Evolutionary conservation across 2,888 invertebrate genomes (phyloP), one percentile per base, ranked within the genome.

Genomic region (Crioceris asparagi): DNA sequence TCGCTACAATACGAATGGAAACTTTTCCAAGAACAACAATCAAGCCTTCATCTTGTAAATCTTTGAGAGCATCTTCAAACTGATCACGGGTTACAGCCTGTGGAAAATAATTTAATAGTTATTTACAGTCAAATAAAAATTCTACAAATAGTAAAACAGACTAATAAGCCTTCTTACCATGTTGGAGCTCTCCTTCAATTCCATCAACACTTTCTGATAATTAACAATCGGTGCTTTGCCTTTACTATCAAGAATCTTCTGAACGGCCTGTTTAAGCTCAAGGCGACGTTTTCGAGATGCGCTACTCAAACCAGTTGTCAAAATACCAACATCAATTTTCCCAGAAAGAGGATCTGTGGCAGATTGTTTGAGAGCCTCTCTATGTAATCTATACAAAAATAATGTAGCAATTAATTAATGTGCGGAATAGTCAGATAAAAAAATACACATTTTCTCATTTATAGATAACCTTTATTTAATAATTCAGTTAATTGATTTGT

Each of bases 291-390:
- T 78, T 10, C 90, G 72, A 0, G 82, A 81, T 2, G 84, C 78
- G 17, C 77, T 77, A 43, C 93, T 94, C 51, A 93, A 72, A 1
- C 97, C 97, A 0, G 96, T 96, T 0, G 94, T 93, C 31, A 99
- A 69, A 62, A 99, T 98, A 47, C 84, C 84, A 23, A 98, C 83
- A 67, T 99, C 97, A 51, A 98, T 96, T 64, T 87, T 90, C 0
- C 98, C 98, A 0, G 93, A 94, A 2, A 84, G 67, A 0, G 98
- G 98, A 74, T 98, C 97, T 0, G 92, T 90, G 0, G 97, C 96
- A 0, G 97, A 92, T 64, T 98, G 97, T 62, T 96, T 96, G 32
- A 98, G 67, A 0, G 98, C 98, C 65, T 97, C 97, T 26, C 91
- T 78, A 67, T 97, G 93, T 29, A 98, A 68, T 50, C 92, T 87